Percentiles rank a stretch among this genome's conserved stretches.
phyloP scores from a whole-genome alignment of 2,888 invertebrate species.

The Anthoptus insignis region DNA sequence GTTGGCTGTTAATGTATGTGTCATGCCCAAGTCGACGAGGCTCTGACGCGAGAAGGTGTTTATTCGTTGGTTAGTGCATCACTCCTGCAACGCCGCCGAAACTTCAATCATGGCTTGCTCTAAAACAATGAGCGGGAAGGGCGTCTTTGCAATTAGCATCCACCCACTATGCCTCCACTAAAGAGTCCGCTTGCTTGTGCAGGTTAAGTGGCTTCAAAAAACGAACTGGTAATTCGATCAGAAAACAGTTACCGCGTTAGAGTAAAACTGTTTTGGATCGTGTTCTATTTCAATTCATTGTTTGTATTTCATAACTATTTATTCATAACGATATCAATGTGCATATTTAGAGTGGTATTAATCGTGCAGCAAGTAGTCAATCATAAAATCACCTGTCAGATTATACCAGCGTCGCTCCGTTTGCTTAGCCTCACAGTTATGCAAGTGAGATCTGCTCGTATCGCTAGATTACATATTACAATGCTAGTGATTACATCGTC shows the following conservation, averaged over 20 bases:
- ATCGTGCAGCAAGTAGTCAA: constrained; percentile 74
- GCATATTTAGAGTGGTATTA: constrained; percentile 72
- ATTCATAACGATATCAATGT: constrained; percentile 63
- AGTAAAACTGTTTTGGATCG: constrained; percentile 64
- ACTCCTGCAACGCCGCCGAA: constrained; percentile 74
- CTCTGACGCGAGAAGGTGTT: constrained; percentile 73
- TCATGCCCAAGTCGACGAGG: constrained; percentile 75
- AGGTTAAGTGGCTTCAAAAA: constrained; percentile 76
- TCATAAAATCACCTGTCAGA: constrained; percentile 78
- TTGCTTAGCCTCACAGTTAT: constrained; percentile 80
- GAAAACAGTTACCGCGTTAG: constrained; percentile 58
- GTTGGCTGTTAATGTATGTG: constrained; percentile 85
- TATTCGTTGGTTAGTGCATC: constrained; percentile 80
- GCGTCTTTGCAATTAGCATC: constrained; percentile 83
- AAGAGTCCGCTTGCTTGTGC: constrained; percentile 68
- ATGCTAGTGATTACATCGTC: constrained; percentile 82
- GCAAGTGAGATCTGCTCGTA: constrained; percentile 81
- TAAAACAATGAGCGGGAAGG: constrained; percentile 86
- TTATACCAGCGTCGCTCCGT: constrained; percentile 71
- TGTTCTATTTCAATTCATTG: constrained; percentile 59
- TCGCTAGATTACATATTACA: constrained; percentile 82
- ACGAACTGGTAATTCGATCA: constrained; percentile 65
- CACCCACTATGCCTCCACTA: constrained; percentile 78
- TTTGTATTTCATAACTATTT: constrained; percentile 74
- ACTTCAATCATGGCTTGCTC: constrained; percentile 85